A percentile compares a stretch with the other conserved stretches of the same genome.
phyloP scores from a whole-genome alignment of 1,140 invertebrate genomes.

The Onthophagus taurus region DNA sequence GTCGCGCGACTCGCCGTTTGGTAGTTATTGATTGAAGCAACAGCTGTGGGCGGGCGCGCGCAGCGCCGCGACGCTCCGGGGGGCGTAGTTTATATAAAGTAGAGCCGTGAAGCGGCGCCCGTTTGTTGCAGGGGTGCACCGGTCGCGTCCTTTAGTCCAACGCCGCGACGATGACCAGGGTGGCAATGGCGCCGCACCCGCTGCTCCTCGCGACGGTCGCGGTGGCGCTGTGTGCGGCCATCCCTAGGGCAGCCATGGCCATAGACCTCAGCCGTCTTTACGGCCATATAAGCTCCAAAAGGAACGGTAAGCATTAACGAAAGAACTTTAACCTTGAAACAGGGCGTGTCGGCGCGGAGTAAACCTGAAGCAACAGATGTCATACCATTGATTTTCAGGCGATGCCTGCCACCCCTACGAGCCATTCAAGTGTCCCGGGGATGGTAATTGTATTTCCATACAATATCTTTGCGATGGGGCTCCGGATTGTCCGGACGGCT shows the following conservation, averaged over 20 bases:
- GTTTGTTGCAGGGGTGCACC: slow-evolving; percentile 9
- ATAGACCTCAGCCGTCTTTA: slow-evolving; percentile 60
- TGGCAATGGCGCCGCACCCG: slow-evolving; percentile 36
- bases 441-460: slow-evolving; percentile 86
- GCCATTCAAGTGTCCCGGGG: slow-evolving; percentile 90
- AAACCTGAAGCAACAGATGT: slow-evolving; percentile 4
- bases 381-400: slow-evolving; percentile 38
- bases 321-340: slow-evolving; percentile 10
- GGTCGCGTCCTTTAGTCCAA: slow-evolving; percentile 19
- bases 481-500: slow-evolving; percentile 87
- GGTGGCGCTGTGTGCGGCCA: slow-evolving; percentile 42
- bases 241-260: slow-evolving; percentile 47
- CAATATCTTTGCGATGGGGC: slow-evolving; percentile 91
- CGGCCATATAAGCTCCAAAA: slow-evolving; percentile 52
- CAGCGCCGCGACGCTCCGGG: not conserved
- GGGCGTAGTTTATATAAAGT: slow-evolving; percentile 1
- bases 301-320: slow-evolving; percentile 51
- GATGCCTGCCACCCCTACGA: slow-evolving; percentile 78
- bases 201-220: slow-evolving; percentile 39
- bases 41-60: slow-evolving; percentile 3
- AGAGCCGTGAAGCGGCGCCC: not conserved
- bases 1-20: no score
- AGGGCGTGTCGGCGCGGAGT: slow-evolving; percentile 6
- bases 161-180: slow-evolving; percentile 33
- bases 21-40: slow-evolving; percentile 10